phyloP scores from a whole-genome alignment of 2,113 vertebrate species.

The Tragulus kanchil region DNA sequence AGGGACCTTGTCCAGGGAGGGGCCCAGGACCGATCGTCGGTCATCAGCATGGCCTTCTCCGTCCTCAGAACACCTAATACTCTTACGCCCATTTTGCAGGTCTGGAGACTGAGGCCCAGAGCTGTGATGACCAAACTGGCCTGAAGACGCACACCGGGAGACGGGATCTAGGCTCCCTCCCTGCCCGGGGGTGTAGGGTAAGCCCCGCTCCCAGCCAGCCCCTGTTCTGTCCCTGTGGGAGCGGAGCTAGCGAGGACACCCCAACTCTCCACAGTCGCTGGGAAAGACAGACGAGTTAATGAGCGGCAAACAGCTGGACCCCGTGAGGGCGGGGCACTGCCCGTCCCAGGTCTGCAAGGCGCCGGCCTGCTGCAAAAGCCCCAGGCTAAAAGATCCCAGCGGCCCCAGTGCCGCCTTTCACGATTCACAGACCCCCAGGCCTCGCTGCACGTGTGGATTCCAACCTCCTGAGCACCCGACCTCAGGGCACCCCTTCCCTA shows the following conservation, averaged over 20 bases:
- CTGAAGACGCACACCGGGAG: fast-evolving
- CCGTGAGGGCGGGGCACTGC: fast-evolving
- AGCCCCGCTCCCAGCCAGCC: neutral
- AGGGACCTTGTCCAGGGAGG: fast-evolving
- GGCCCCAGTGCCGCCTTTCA: neutral
- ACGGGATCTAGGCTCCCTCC: too few relatives aligned
- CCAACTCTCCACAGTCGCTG: fast-evolving
- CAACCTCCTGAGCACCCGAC: neutral
- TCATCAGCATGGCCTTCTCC: fast-evolving
- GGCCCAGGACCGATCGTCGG: fast-evolving
- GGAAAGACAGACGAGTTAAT: fast-evolving
- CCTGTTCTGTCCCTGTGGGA: fast-evolving
- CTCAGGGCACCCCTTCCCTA: neutral
- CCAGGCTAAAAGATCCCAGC: too few relatives aligned
- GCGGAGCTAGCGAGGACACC: fast-evolving
- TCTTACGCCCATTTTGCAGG: too few relatives aligned
- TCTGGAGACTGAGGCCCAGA: neutral
- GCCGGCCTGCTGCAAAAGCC: neutral
- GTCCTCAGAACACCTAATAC: fast-evolving
- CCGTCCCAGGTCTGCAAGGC: too few relatives aligned
- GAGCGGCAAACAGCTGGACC: fast-evolving
- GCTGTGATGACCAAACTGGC: fast-evolving
- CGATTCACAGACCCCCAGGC: fast-evolving
- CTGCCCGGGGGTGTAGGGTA: fast-evolving
- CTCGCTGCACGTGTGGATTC: neutral